These are phyloP conservation scores for Delichon dasypus DNA, from an alignment of 2,797 vertebrate species.

Conservation along the genomic window DNA sequence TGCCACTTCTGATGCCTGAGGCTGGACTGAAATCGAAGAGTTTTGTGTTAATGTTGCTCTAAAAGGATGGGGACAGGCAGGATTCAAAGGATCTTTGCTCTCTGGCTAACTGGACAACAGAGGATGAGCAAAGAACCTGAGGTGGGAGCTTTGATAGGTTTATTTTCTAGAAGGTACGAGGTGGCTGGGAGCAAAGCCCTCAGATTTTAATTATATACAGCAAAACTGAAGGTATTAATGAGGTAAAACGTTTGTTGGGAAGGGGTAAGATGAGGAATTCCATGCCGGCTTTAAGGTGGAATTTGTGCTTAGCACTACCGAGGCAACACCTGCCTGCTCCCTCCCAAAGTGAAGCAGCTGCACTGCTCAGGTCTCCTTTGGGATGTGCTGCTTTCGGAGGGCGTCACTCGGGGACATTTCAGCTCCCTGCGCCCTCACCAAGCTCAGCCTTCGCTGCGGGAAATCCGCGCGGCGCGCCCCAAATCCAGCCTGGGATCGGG, in stretches of 20 bases:
- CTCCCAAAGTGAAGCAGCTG: accelerated
- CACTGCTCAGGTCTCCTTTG: accelerated
- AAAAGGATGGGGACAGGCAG: not conserved
- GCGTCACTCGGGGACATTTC: not conserved
- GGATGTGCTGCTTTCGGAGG: not conserved
- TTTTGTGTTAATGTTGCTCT: not conserved
- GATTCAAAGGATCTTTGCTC: not conserved
- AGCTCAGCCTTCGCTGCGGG: accelerated
- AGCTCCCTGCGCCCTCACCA: not conserved
- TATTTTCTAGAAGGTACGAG: not conserved
- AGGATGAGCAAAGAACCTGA: not conserved
- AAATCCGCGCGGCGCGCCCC: accelerated
- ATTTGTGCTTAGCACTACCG: not conserved
- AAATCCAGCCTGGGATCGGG: accelerated
- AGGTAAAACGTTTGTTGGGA: not conserved
- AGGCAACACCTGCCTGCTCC: not conserved
- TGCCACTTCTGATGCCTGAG: not conserved
- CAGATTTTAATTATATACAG: accelerated
- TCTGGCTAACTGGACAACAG: not conserved
- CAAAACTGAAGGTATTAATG: not conserved
- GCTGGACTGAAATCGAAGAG: not conserved
- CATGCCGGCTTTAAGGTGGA: accelerated
- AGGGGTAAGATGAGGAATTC: not conserved
- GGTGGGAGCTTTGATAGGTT: not conserved
- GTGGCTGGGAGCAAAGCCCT: not conserved